These are phyloP conservation scores for Drosophila acutilabella DNA, from an alignment of 2,888 invertebrate genomes.

Conservation along the genomic window DNA sequence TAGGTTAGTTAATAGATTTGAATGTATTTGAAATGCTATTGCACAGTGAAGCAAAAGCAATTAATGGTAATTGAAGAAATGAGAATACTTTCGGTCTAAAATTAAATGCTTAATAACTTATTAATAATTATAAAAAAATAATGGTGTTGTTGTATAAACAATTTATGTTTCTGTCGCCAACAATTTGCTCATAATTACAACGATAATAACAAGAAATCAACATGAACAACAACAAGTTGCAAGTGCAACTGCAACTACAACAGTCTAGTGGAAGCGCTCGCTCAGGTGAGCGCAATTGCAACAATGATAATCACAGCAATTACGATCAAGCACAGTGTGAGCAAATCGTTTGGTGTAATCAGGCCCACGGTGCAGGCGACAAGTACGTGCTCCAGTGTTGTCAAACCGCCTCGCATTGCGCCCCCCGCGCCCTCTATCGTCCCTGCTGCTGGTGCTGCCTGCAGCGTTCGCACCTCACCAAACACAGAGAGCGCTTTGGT, in stretches of 20 bases:
- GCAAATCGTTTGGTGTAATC: conserved; percentile 89
- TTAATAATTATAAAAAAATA: conserved; percentile 10
- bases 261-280: conserved; percentile 23
- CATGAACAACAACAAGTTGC: conserved; percentile 33
- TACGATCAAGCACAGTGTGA: conserved; percentile 90
- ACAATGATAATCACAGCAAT: conserved; percentile 91
- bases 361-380: conserved; percentile 92
- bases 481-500: conserved; percentile 74
- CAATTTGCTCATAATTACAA: conserved; percentile 53
- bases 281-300: conserved; percentile 86
- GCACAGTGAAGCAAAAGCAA: conserved; percentile 38
- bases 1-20: conserved; percentile 22
- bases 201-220: conserved; percentile 42
- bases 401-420: conserved; percentile 74
- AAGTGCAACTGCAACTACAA: conserved; percentile 11
- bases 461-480: conserved; percentile 74
- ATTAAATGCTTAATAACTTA: conserved; percentile 21
- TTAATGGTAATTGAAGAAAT: conserved; percentile 26
- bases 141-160: conserved; percentile 22
- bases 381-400: conserved; percentile 87
- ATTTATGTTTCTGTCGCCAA: conserved; percentile 28
- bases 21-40: conserved; percentile 33
- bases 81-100: conserved; percentile 69
- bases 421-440: conserved; percentile 18
- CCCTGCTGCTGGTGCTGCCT: conserved; percentile 20